Evolutionary conservation across 2,113 vertebrate genomes (phyloP).

Genomic region (Thymallus thymallus): DNA sequence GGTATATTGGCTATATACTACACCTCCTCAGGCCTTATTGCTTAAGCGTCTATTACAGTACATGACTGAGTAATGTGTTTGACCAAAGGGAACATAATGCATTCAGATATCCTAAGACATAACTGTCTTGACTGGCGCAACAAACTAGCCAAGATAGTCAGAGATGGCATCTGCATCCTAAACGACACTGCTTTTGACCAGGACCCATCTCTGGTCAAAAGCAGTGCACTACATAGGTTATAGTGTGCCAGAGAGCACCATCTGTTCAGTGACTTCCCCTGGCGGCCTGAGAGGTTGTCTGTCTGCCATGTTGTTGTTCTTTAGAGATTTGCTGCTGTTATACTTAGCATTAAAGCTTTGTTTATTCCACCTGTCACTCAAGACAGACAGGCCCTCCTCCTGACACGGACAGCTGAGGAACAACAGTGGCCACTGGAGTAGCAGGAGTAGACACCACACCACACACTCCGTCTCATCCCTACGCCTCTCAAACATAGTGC

Average conservation of each 20-base stretch:
- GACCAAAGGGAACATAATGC: too few species aligned
- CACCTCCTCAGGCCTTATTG: too few species aligned
- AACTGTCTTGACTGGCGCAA: too few species aligned
- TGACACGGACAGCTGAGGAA: background rate
- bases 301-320: slow-evolving; percentile 12
- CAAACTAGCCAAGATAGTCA: background rate
- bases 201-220: too few species aligned
- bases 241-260: background rate
- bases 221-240: too few species aligned
- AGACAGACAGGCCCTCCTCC: slow-evolving; percentile 14
- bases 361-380: slow-evolving; percentile 60
- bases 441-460: slow-evolving; percentile 11
- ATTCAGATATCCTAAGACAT: too few species aligned
- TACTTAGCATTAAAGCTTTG: slow-evolving; percentile 45
- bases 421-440: background rate
- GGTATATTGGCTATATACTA: too few species aligned
- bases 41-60: too few species aligned
- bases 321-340: slow-evolving; percentile 36
- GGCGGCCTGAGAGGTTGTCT: slow-evolving; percentile 24
- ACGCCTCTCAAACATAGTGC: background rate
- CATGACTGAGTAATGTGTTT: too few species aligned
- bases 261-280: slow-evolving; percentile 11
- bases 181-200: too few species aligned
- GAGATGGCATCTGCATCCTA: background rate
- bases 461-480: slow-evolving; percentile 23